Base-by-base conservation (phyloP, 1,140 invertebrate species). In the Aphaenogaster floridana region DNA sequence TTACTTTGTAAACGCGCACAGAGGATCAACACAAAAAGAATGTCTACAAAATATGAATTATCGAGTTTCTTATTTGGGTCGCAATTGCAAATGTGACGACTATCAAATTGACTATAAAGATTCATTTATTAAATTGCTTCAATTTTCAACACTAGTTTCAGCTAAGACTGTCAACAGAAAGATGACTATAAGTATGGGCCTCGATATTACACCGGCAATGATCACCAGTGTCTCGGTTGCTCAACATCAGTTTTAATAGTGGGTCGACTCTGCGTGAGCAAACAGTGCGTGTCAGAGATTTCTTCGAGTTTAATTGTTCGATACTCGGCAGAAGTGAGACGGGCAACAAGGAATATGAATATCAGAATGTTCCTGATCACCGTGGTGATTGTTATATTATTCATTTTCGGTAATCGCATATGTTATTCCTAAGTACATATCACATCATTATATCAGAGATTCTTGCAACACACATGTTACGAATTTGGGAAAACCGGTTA, bases 121-220 rank as follows among this genome's bases (percentile, higher is more conserved):
- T 28, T 28, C 28, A 28, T 57, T 5, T 57, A n/a, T 21, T 57
- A 57, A 57, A 57, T 57, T 57, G 54, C 54, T 57, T 28, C 28
- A 28, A 28, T 28, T 57, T 57, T 57, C 54, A 57, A 57, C n/a
- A 57, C n/a, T 8, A 57, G 54, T 57, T 57, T 57, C 54, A 57
- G 7, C 95, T 94, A 28, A 28, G 28, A n/a, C 94, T 93, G 80
- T 93, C 95, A 95, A 7, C 15, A 34, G 54, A 59, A n/a, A 28
- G 28, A 28, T 28, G 28, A 28, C 28, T 28, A 28, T 28, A 28
- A 28, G 28, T 28, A 28, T 28, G 28, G 28, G 28, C 28, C 28
- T 28, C 28, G 28, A 84, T 57, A 57, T 81, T 69, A 89, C 4
- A 52, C 28, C 28, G 28, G 28, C 28, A 28, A 28, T 28, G 28